These are phyloP conservation scores for Intellagama lesueurii DNA, from an alignment of 2,797 vertebrate genomes.

Conservation along the genomic window DNA sequence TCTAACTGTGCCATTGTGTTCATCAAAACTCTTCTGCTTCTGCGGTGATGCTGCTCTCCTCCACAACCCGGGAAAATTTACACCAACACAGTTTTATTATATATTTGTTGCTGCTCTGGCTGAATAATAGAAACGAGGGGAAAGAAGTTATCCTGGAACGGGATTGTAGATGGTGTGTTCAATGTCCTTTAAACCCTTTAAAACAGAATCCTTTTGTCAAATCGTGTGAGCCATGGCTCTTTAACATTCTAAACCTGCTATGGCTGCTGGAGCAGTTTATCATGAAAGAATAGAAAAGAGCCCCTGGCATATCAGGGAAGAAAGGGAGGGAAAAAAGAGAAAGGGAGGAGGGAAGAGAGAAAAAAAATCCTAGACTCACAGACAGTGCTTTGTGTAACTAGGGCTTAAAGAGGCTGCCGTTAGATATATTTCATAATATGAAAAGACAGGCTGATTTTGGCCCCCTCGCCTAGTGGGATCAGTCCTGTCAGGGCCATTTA, in stretches of 20 bases:
- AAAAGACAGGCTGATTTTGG: conserved; percentile 81
- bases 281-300: conserved; percentile 72
- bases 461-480: conserved; percentile 77
- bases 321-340: conserved; percentile 39
- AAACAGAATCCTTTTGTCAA: conserved; percentile 77
- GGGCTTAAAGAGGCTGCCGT: conserved; percentile 67
- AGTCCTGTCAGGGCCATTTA: conserved; percentile 81
- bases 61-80: conserved; percentile 53
- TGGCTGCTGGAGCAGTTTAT: conserved; percentile 76
- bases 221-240: conserved; percentile 71
- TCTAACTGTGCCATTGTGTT: accelerated
- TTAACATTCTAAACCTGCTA: conserved; percentile 79
- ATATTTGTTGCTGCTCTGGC: conserved; percentile 48
- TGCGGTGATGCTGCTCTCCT: conserved; percentile 11
- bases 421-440: conserved; percentile 81
- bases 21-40: neutral
- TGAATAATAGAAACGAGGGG: conserved; percentile 46
- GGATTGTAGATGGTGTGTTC: conserved; percentile 52
- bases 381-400: conserved; percentile 67
- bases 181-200: conserved; percentile 69
- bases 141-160: conserved; percentile 42
- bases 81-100: conserved; percentile 68
- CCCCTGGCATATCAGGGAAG: conserved; percentile 71
- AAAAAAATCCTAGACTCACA: conserved; percentile 63
- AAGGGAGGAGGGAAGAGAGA: conserved; percentile 34